Evolutionary conservation across 2,113 vertebrate species (phyloP), one percentile per base, ranked within the genome.

Genomic region (Acinonyx jubatus): DNA sequence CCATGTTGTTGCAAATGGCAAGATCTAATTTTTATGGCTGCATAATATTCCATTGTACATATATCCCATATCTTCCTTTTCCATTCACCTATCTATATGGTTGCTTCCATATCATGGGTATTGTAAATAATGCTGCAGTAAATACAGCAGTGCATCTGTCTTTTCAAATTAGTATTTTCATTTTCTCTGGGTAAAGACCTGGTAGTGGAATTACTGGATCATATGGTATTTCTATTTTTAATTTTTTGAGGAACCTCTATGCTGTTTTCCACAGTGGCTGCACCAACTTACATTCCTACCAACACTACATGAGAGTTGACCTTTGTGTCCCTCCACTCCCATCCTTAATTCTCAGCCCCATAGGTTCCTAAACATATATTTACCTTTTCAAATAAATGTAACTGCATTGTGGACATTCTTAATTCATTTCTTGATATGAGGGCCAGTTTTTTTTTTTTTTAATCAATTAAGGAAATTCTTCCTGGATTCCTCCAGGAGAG

Each of bases 371-470:
- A 52, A 50, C 21, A 85, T 38, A 33, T n/a, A 21, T 65, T 92
- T 73, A 33, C 29, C 15, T 91, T 81, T 96, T 92, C 25, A 81
- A 69, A 92, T 63, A 96, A 76, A 52, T 85, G 18, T 38, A 73
- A 55, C 87, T 21, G 36, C 21, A 33, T 48, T 48, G 38, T 55
- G 21, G 66, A 52, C n/a, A 50, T 82, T 79, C 61, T 76, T 96
- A 61, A 48, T 87, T 89, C 38, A 48, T 92, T 94, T 95, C 74
- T 87, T 94, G 4, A 85, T 92, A 92, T 55, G 36, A 79, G 45
- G 21, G 21, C 89, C 89, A 86, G 33, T 52, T 68, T 6, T 38
- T 76, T 12, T 29, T 76, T 50, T 13, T 69, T 80, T 71, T 57
- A 79, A 55, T 92, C 81, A 45, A 0, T 45, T 50, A 55, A 52